phyloP scores from a whole-genome alignment of 2,888 invertebrate genomes.

The Anthophora plumipes region DNA sequence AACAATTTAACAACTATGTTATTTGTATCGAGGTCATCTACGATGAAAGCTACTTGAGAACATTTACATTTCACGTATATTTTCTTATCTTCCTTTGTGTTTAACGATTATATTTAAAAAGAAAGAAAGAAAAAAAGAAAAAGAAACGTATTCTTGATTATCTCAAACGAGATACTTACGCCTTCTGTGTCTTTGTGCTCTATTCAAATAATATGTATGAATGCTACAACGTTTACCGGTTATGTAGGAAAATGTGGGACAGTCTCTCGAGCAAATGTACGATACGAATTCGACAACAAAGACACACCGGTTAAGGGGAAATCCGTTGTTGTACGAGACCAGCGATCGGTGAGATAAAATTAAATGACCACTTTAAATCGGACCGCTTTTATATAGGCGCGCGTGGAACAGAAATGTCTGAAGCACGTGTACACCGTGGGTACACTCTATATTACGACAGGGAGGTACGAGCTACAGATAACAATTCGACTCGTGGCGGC shows the following conservation, averaged over 20 bases:
- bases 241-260: slow-evolving; percentile 17
- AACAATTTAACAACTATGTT: neutral
- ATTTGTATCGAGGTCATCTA: slow-evolving; percentile 7
- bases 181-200: neutral
- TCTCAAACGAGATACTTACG: neutral
- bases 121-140: too few species aligned
- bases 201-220: neutral
- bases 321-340: slow-evolving; percentile 11
- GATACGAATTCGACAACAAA: slow-evolving; percentile 18
- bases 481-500: slow-evolving; percentile 50
- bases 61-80: neutral
- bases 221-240: neutral
- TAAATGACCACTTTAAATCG: slow-evolving; percentile 50
- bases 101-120: neutral
- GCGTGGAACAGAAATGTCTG: slow-evolving; percentile 14
- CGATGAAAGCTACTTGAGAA: neutral
- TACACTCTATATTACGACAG: slow-evolving; percentile 49
- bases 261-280: neutral
- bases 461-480: slow-evolving; percentile 32
- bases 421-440: slow-evolving; percentile 43
- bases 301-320: neutral
- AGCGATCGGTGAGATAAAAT: slow-evolving; percentile 42
- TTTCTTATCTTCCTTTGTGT: neutral
- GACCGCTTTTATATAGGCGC: slow-evolving; percentile 13
- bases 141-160: slow-evolving; percentile 8